Base-by-base conservation (phyloP, 2,797 vertebrate genomes). In the Nyctibius grandis region DNA sequence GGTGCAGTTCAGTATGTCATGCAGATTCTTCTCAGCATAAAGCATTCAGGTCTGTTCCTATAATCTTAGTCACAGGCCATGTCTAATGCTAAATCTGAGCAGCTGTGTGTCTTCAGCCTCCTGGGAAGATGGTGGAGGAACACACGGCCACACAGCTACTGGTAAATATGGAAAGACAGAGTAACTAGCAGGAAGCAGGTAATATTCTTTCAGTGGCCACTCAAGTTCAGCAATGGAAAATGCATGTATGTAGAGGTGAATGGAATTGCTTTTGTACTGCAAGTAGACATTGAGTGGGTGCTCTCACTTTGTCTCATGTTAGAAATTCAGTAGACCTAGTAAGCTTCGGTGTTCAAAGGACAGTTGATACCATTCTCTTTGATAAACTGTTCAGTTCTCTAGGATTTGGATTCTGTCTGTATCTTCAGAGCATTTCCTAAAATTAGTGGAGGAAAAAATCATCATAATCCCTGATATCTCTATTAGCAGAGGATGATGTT, bases 191-290 rank as follows among this genome's bases (percentile, higher is more conserved):
- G 57, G 33, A 69, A 80, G 15, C 8, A 75, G 63, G 50, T 31
- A 29, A 36, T 72, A 28, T 22, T 87, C 74, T 64, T 91, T 87
- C n/a, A 40, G 51, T 67, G 53, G 69, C 91, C 65, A 45, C 45
- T 85, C 60, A 57, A 21, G 8, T 84, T 85, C 78, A 91, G 84
- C 90, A 93, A 69, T 84, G 76, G 92, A 85, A 94, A 85, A 77
- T 51, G 53, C 42, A 38, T 36, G 48, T 70, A 6, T 67, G 28
- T 73, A 59, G 57, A 81, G 31, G 54, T 20, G 44, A 88, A 67
- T 40, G 75, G 33, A 54, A 65, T 81, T 65, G n/a, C 10, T 69
- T 70, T 38, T 57, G 40, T 93, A 64, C 45, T 82, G 33, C 42
- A 48, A 54, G 45, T n/a, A 40, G 83, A 70, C 48, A 38, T 42